Conservation (phyloP, 2,888 invertebrate genomes). For the Gnatocerus cornutus region DNA sequence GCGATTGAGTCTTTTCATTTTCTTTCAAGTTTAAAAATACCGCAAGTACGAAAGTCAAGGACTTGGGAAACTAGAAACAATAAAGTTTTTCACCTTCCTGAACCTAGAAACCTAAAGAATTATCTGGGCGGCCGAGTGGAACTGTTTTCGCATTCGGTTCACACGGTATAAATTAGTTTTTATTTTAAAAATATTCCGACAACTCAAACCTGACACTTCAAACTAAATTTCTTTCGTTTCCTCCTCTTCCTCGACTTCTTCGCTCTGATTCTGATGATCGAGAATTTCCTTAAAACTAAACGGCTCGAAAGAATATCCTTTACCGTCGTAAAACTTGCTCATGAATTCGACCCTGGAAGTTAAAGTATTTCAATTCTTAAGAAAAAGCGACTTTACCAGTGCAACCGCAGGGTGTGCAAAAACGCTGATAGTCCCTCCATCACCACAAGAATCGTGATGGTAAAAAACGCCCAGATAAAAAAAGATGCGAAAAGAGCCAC, state of each 20-base stretch:
- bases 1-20: too few relatives aligned
- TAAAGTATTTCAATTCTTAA: background rate
- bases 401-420: slow-evolving; percentile 89
- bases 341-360: slow-evolving; percentile 88
- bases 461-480: slow-evolving; percentile 85
- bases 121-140: too few relatives aligned
- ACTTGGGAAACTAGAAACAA: background rate
- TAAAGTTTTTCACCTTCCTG: too few relatives aligned
- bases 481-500: slow-evolving; percentile 79
- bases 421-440: slow-evolving; percentile 96
- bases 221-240: background rate
- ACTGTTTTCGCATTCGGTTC: background rate
- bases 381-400: slow-evolving; percentile 84
- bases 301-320: slow-evolving; percentile 88
- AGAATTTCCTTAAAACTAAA: slow-evolving; percentile 88
- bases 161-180: background rate
- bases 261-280: slow-evolving; percentile 56
- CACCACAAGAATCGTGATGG: slow-evolving; percentile 86
- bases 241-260: slow-evolving; percentile 83
- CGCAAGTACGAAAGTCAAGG: background rate
- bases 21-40: background rate
- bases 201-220: background rate
- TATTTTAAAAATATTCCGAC: background rate
- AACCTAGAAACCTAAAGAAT: too few relatives aligned
- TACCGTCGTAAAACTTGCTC: slow-evolving; percentile 89